Conservation (phyloP, 2,888 invertebrate genomes). For the Agrochola circellaris region DNA sequence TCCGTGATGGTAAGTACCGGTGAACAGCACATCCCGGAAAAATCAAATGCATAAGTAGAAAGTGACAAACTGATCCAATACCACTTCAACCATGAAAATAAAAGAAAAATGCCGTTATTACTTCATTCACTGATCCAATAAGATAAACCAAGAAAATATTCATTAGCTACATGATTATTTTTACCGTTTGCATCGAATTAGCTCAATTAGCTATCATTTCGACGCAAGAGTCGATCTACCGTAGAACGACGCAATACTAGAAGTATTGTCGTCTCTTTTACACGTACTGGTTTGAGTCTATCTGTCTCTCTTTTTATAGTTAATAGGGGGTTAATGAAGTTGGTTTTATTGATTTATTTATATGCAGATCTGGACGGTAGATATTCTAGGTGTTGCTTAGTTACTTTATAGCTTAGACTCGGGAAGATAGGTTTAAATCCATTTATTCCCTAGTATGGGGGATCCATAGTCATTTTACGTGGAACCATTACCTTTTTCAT, state of each 20-base stretch:
- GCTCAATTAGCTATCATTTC: conserved; percentile 66
- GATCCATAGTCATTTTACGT: neutral
- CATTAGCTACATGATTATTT: conserved; percentile 70
- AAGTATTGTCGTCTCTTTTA: conserved; percentile 14
- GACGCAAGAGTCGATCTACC: conserved; percentile 50
- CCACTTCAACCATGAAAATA: conserved; percentile 41
- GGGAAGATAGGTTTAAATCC: neutral
- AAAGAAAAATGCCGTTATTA: conserved; percentile 49
- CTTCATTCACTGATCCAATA: conserved; percentile 32
- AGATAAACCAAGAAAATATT: conserved; percentile 61
- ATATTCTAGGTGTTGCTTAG: conserved; percentile 13
- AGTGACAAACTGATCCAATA: conserved; percentile 32
- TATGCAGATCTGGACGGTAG: conserved; percentile 23
- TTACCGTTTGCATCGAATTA: conserved; percentile 80
- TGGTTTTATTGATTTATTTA: conserved; percentile 35
- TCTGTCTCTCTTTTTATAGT: conserved; percentile 21
- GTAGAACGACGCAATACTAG: conserved; percentile 5
- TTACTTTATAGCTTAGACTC: neutral
- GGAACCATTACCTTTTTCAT: neutral
- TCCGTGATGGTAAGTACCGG: neutral
- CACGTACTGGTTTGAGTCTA: neutral
- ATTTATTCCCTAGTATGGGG: neutral
- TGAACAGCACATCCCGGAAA: neutral
- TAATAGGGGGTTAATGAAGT: conserved; percentile 35
- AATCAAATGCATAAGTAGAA: conserved; percentile 15